These are phyloP conservation scores for Yponomeuta plumbellus DNA, from an alignment of 2,888 invertebrate genomes.

Conservation along the genomic window DNA sequence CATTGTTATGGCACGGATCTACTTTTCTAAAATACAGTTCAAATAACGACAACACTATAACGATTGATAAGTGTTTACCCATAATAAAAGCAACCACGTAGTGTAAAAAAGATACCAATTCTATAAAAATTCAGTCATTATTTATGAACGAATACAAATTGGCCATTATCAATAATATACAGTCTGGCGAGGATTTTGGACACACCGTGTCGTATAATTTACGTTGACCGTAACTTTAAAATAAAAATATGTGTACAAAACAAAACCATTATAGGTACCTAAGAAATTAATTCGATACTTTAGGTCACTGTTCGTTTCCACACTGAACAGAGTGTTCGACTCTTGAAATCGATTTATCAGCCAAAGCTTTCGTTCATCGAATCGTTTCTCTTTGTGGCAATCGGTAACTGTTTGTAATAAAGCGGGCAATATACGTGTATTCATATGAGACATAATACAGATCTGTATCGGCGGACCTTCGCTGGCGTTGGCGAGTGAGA, in stretches of 20 bases:
- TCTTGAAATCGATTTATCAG: neutral
- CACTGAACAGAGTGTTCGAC: neutral
- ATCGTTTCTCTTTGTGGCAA: neutral
- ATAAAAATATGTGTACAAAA: constrained; percentile 3
- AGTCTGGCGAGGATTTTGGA: constrained; percentile 11
- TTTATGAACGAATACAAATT: constrained; percentile 13
- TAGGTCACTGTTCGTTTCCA: neutral
- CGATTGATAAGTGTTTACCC: neutral
- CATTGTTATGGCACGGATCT: neutral
- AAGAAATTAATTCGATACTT: neutral
- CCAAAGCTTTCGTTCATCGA: neutral
- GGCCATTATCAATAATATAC: constrained; percentile 14
- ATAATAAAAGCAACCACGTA: neutral
- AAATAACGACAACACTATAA: neutral
- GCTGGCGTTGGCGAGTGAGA: constrained; percentile 57
- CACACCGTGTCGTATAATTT: constrained; percentile 9
- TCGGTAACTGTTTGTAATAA: constrained; percentile 1
- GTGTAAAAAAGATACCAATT: too few relatives aligned
- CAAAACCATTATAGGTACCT: neutral
- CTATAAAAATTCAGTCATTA: neutral
- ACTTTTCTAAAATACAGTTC: neutral
- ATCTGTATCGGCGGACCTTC: constrained; percentile 54
- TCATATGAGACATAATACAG: constrained; percentile 31
- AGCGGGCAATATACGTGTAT: constrained; percentile 10
- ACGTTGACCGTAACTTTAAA: constrained; percentile 15